These are phyloP conservation scores for Bradypodion pumilum DNA, from an alignment of 2,797 vertebrate species.

Conservation along the genomic window DNA sequence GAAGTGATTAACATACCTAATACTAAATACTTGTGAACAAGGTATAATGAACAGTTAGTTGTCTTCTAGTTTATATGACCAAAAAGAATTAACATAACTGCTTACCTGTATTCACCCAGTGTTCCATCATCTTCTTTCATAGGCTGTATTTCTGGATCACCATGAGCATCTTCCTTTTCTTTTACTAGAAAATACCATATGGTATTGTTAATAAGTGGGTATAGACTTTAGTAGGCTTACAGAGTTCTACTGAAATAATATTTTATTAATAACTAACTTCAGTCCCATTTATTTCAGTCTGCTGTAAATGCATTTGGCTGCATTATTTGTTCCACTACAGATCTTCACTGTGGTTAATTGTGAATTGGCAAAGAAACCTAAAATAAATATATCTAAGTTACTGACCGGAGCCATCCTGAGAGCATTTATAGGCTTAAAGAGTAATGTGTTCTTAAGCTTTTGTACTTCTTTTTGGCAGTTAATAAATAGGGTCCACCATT, in stretches of 20 bases:
- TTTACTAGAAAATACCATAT: slow-evolving; percentile 83
- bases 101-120: slow-evolving; percentile 99
- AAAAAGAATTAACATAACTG: slow-evolving; percentile 26
- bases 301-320: too few relatives aligned
- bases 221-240: background rate
- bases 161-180: slow-evolving; percentile 98
- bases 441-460: background rate
- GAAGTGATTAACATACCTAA: background rate
- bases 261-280: background rate
- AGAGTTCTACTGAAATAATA: background rate
- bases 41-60: background rate
- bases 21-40: background rate
- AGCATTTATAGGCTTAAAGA: background rate
- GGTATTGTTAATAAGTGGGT: background rate
- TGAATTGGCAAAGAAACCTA: background rate
- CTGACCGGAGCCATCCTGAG: background rate
- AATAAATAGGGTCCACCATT: background rate
- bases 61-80: background rate
- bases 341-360: background rate
- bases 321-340: too few relatives aligned
- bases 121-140: slow-evolving; percentile 99
- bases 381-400: background rate
- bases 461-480: background rate
- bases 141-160: slow-evolving; percentile 97
- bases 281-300: background rate